phyloP scores from a whole-genome alignment of 2,888 invertebrate species.

The Galeruca laticollis region DNA sequence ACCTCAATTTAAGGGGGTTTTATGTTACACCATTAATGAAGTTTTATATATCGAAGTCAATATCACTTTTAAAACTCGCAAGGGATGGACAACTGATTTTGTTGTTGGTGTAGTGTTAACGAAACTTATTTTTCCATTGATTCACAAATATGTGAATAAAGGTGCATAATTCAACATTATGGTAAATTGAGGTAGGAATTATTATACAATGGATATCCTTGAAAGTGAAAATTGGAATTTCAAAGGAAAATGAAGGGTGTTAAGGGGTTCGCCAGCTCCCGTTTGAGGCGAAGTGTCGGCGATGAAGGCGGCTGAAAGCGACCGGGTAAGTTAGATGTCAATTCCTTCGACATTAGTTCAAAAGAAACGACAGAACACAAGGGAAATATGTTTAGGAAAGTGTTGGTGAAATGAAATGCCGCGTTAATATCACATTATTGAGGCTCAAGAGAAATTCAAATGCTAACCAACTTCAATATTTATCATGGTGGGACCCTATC shows the following conservation, averaged over 20 bases:
- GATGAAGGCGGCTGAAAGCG: slow-evolving; percentile 35
- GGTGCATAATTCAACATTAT: neutral
- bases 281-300: slow-evolving; percentile 12
- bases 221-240: neutral
- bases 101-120: too few relatives aligned
- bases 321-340: slow-evolving; percentile 59
- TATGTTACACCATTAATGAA: slow-evolving; percentile 22
- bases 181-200: neutral
- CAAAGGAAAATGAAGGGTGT: neutral
- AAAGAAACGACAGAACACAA: slow-evolving; percentile 65
- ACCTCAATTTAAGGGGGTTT: slow-evolving; percentile 24
- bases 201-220: neutral
- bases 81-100: neutral
- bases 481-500: slow-evolving; percentile 49
- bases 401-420: slow-evolving; percentile 59
- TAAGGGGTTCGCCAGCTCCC: neutral
- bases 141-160: too few relatives aligned
- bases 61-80: too few relatives aligned
- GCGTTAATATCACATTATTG: slow-evolving; percentile 65
- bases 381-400: slow-evolving; percentile 66
- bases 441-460: slow-evolving; percentile 64
- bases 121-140: too few relatives aligned
- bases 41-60: slow-evolving; percentile 23
- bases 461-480: slow-evolving; percentile 64
- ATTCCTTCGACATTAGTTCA: slow-evolving; percentile 65